Conservation (phyloP, 2,888 invertebrate species). For the Azorinus chamasolen region DNA sequence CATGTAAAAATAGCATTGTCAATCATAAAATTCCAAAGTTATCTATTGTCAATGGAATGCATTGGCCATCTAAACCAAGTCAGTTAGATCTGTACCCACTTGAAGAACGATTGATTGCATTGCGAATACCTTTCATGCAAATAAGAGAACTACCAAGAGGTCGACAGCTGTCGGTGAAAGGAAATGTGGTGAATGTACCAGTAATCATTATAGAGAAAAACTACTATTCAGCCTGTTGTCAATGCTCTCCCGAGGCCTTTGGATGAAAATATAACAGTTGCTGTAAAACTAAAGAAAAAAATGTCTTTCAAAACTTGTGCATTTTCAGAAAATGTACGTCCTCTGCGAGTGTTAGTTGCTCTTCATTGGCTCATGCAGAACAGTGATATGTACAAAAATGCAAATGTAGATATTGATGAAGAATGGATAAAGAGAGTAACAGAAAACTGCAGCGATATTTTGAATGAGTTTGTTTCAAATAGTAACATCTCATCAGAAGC, state of each 20-base stretch:
- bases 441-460: constrained; percentile 1
- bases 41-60: too few relatives aligned
- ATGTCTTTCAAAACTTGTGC: constrained; percentile 30
- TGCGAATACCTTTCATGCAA: constrained; percentile 4
- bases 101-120: neutral
- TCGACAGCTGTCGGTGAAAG: constrained; percentile 43
- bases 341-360: constrained; percentile 29
- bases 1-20: too few relatives aligned
- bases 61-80: neutral
- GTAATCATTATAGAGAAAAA: constrained; percentile 62
- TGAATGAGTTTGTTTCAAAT: neutral
- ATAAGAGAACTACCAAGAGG: constrained; percentile 23
- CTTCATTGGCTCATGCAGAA: constrained; percentile 39
- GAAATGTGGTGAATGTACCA: constrained; percentile 58
- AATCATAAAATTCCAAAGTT: too few relatives aligned
- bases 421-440: constrained; percentile 24
- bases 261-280: constrained; percentile 45
- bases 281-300: constrained; percentile 57
- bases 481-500: too few relatives aligned
- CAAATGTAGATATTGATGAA: constrained; percentile 36
- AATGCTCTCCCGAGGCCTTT: neutral
- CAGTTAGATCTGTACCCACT: neutral
- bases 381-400: constrained; percentile 44
- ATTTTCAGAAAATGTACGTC: constrained; percentile 53
- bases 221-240: constrained; percentile 51